Evolutionary conservation across 2,888 invertebrate genomes (phyloP).

Genomic region (Rhagonycha lutea): DNA sequence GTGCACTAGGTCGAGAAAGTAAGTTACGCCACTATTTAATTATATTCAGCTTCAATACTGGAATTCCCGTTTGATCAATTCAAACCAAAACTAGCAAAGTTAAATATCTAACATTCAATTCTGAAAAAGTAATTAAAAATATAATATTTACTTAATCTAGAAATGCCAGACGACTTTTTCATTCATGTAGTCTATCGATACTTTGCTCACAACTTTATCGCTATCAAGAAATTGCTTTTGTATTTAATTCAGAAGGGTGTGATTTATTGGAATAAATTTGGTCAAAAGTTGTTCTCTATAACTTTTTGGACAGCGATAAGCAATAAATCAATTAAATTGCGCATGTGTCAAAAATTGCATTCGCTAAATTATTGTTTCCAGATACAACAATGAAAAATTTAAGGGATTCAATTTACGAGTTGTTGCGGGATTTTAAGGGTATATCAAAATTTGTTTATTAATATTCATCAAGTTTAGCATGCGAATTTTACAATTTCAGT

Average conservation of each 20-base stretch:
- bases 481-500: slow-evolving; percentile 9
- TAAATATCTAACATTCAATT: neutral
- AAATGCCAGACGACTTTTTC: neutral
- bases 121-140: neutral
- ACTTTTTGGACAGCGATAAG: neutral
- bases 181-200: neutral
- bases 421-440: neutral
- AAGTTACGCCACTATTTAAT: no score
- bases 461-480: neutral
- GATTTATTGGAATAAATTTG: neutral
- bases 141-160: neutral
- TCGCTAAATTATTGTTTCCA: neutral
- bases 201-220: neutral
- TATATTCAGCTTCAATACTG: no score
- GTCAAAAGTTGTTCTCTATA: neutral
- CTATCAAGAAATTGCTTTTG: neutral
- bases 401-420: neutral
- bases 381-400: neutral
- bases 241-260: neutral
- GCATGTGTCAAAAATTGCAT: neutral
- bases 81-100: neutral
- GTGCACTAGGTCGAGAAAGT: neutral
- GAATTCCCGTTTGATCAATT: neutral
- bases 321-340: neutral
- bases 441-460: neutral